Evolutionary conservation across 2,797 vertebrate genomes (phyloP).

Genomic region (Salmo trutta): DNA sequence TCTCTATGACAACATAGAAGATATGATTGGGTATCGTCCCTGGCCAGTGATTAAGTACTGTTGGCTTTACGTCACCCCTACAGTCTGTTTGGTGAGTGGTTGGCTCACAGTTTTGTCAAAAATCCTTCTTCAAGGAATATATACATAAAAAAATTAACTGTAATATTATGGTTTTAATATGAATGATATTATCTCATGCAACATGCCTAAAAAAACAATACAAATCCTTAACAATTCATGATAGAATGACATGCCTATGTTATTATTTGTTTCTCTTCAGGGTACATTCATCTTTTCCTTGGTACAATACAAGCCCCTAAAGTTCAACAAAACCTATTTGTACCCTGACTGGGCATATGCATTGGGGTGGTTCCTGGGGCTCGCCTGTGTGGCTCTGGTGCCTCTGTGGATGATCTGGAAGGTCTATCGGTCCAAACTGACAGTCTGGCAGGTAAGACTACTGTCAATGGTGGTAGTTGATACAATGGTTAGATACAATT

Average conservation of each 20-base stretch:
- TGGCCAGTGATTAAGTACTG: slow-evolving; percentile 66
- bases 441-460: slow-evolving; percentile 55
- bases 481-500: background rate
- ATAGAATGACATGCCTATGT: background rate
- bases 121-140: background rate
- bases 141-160: background rate
- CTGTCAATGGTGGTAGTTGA: background rate
- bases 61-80: slow-evolving; percentile 69
- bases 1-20: slow-evolving; percentile 72
- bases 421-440: slow-evolving; percentile 61
- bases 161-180: background rate
- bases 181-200: background rate
- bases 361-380: background rate
- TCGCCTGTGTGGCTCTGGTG: slow-evolving; percentile 56
- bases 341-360: slow-evolving; percentile 62
- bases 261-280: slow-evolving; percentile 37
- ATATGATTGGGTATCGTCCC: slow-evolving; percentile 71
- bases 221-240: background rate
- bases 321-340: slow-evolving; percentile 72
- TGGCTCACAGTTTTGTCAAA: background rate
- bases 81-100: slow-evolving; percentile 66
- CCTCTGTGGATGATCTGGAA: slow-evolving; percentile 70
- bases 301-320: slow-evolving; percentile 66
- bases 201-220: background rate
- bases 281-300: slow-evolving; percentile 55